A percentile compares a stretch with the other conserved stretches of the same genome.
Evolutionary conservation across 2,797 vertebrate species (phyloP).

Genomic region (Brachyrhaphis roseni): DNA sequence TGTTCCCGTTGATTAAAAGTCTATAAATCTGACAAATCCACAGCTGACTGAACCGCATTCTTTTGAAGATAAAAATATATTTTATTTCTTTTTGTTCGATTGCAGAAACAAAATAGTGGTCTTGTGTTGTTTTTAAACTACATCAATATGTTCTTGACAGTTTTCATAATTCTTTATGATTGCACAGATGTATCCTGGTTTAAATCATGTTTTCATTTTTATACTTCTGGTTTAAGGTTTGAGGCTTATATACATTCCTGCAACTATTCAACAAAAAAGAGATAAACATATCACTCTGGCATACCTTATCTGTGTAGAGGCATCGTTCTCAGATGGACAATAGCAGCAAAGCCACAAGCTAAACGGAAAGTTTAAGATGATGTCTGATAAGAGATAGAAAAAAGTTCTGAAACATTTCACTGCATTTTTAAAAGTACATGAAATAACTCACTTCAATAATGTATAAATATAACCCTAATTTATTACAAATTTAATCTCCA

Average conservation of each 20-base stretch:
- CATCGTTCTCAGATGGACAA: neutral
- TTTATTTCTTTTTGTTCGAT: neutral
- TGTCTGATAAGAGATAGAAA: neutral
- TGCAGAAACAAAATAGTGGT: neutral
- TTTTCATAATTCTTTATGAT: neutral
- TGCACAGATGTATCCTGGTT: slow-evolving; percentile 13
- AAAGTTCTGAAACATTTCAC: neutral
- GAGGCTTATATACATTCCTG: neutral
- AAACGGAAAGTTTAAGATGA: neutral
- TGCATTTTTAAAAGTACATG: neutral
- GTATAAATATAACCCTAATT: neutral
- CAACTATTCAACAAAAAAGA: neutral
- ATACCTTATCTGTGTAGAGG: neutral
- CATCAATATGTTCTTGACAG: neutral
- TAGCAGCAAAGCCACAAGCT: neutral
- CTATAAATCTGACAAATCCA: slow-evolving; percentile 16
- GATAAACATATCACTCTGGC: neutral
- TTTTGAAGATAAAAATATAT: slow-evolving; percentile 21
- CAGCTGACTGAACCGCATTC: slow-evolving; percentile 9
- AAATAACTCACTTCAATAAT: neutral
- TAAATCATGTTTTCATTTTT: neutral
- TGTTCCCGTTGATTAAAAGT: slow-evolving; percentile 25
- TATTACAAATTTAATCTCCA: neutral
- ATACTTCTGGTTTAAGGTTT: neutral
- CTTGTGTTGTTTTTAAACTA: neutral